Percentiles rank a stretch among this genome's conserved stretches.
phyloP scores from a whole-genome alignment of 2,888 invertebrate species.

The Eledona agricola region DNA sequence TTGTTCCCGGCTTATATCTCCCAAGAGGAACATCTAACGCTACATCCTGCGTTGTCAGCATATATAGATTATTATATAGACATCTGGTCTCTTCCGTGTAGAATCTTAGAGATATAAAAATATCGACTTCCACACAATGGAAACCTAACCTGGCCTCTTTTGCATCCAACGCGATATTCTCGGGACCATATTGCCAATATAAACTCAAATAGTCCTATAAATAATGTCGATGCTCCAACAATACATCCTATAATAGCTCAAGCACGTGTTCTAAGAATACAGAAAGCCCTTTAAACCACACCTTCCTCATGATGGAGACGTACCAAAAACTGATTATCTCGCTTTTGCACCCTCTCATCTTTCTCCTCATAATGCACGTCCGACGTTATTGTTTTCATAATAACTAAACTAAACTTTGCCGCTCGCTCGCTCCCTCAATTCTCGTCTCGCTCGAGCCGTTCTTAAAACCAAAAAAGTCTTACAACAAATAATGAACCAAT shows the following conservation, averaged over 20 bases:
- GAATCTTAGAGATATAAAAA: slow-evolving; percentile 62
- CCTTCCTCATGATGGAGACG: slow-evolving; percentile 29
- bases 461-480: no score
- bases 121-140: slow-evolving; percentile 51
- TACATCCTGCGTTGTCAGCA: slow-evolving; percentile 64
- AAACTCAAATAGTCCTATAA: slow-evolving; percentile 51
- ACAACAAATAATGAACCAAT: no score
- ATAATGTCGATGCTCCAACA: slow-evolving; percentile 49
- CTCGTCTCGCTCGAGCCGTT: no score
- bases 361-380: slow-evolving; percentile 24
- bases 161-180: slow-evolving; percentile 48
- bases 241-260: slow-evolving; percentile 37
- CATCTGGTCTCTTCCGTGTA: slow-evolving; percentile 62
- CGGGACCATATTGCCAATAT: slow-evolving; percentile 49
- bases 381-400: no score
- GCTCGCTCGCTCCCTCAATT: no score
- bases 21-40: slow-evolving; percentile 60
- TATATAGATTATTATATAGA: slow-evolving; percentile 66
- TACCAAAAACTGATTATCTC: slow-evolving; percentile 31
- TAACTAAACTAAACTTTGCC: no score
- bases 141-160: slow-evolving; percentile 42
- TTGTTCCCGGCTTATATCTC: slow-evolving; percentile 63
- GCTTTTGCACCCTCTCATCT: slow-evolving; percentile 24
- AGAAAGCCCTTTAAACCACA: slow-evolving; percentile 33
- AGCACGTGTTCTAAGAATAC: slow-evolving; percentile 38